Conservation (phyloP, 2,113 vertebrate species). For the Synchiropus splendidus region DNA sequence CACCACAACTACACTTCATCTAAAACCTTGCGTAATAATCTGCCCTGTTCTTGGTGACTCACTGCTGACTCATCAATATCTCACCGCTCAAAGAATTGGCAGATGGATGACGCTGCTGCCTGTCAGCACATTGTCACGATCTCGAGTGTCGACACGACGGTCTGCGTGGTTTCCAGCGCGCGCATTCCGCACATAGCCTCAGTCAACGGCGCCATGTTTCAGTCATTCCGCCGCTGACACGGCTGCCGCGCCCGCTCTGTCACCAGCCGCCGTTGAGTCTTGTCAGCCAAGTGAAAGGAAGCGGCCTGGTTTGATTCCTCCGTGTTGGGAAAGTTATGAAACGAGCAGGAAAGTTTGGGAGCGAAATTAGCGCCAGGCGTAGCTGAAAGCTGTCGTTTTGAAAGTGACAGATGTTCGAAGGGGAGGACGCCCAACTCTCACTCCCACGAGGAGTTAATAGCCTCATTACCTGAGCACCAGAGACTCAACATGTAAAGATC, state of each 20-base stretch:
- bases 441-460: constrained; percentile 57
- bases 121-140: constrained; percentile 35
- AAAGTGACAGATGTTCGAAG: no score
- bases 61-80: constrained; percentile 44
- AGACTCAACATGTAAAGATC: constrained; percentile 11
- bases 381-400: no score
- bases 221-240: constrained; percentile 28
- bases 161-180: constrained; percentile 3
- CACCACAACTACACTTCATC: no score
- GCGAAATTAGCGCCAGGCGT: no score
- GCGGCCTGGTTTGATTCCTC: no score
- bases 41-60: no score
- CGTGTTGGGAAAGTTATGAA: no score
- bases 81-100: constrained; percentile 32
- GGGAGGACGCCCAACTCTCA: no score
- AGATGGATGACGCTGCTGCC: constrained; percentile 17
- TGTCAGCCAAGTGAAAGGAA: no score
- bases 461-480: constrained; percentile 98
- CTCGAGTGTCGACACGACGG: constrained; percentile 29
- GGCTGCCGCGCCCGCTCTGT: constrained; percentile 13
- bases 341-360: no score
- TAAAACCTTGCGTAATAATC: no score
- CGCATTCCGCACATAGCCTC: constrained; percentile 44
- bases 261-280: background rate
- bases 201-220: constrained; percentile 14